Conservation (phyloP, 2,113 vertebrate species). For the Smithornis capensis region DNA sequence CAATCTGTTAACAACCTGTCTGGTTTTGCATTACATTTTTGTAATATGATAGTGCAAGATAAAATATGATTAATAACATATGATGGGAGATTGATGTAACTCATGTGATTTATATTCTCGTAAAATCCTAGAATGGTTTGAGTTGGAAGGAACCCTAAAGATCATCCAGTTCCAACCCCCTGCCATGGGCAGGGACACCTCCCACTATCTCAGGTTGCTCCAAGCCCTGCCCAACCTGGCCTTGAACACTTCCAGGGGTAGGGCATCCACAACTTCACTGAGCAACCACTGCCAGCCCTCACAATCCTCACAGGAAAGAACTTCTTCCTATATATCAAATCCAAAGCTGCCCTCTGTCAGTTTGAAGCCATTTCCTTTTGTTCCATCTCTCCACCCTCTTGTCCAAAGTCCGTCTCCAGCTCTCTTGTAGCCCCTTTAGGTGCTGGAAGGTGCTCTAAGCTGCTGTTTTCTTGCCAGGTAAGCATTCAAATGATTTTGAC, state of each 20-base stretch:
- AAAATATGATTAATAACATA: rapidly evolving
- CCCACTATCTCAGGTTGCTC: background rate
- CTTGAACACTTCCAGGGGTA: background rate
- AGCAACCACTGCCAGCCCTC: background rate
- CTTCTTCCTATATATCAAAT: background rate
- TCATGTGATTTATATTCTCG: background rate
- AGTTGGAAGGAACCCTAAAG: background rate
- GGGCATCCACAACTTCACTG: background rate
- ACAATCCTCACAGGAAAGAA: background rate
- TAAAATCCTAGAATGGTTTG: constrained; percentile 16
- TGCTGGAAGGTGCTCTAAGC: background rate
- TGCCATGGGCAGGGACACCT: background rate
- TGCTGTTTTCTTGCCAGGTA: constrained; percentile 35
- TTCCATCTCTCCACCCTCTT: background rate
- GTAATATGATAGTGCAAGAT: background rate
- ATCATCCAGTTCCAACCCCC: background rate
- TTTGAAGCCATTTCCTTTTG: background rate
- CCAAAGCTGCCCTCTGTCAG: background rate
- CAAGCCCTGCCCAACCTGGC: background rate
- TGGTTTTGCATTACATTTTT: background rate
- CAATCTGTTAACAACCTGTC: background rate
- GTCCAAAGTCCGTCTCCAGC: background rate
- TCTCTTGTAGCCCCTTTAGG: background rate
- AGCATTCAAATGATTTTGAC: constrained; percentile 47
- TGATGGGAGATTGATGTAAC: background rate